Evolutionary conservation across 2,113 vertebrate species (phyloP).

Genomic region (Dasypus novemcinctus): DNA sequence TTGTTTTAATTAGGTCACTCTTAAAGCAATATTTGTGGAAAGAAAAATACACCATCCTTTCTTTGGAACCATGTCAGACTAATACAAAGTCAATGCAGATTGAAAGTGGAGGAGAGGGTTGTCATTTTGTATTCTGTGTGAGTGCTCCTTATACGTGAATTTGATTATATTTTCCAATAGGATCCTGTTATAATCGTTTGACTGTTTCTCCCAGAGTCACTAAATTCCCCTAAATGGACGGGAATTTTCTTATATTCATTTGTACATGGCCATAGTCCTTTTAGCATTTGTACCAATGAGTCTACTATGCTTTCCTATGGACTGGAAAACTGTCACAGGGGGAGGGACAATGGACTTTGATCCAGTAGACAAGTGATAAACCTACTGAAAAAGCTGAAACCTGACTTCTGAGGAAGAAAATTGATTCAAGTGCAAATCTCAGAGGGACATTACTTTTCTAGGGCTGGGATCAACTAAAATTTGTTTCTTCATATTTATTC

Average conservation of each 20-base stretch:
- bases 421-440: not conserved
- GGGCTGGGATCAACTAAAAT: not conserved
- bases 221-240: not conserved
- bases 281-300: not conserved
- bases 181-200: not conserved
- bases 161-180: not conserved
- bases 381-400: not conserved
- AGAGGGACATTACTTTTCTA: too few species aligned
- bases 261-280: not conserved
- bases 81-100: not conserved
- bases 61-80: not conserved
- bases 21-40: not conserved
- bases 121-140: not conserved
- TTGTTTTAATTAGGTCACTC: not conserved
- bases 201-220: not conserved
- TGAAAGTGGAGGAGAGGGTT: not conserved
- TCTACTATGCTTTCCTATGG: not conserved
- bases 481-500: not conserved
- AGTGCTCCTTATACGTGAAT: not conserved
- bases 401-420: not conserved
- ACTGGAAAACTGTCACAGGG: not conserved
- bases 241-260: not conserved
- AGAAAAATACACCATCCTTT: not conserved
- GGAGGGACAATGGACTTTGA: not conserved
- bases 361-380: not conserved